Base-by-base conservation (phyloP, 30 jellyfish, hydroid and myxozoan species). In the Clytia hemisphaerica region DNA sequence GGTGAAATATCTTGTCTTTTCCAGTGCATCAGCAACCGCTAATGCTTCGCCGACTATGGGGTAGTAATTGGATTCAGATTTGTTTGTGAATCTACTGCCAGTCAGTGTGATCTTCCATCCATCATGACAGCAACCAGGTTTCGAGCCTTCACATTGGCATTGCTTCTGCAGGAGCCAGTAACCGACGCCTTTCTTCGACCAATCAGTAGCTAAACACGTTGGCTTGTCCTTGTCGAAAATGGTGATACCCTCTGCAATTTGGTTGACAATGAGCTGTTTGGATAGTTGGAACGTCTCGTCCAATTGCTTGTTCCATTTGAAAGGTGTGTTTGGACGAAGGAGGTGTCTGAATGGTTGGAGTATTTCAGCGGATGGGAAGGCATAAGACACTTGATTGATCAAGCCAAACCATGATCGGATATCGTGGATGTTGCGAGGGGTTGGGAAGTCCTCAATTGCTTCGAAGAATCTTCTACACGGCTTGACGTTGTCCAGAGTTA, bases 381-480 rank as follows among this genome's bases (percentile, higher is more conserved):
- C 72, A 25, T 30, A 63, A 16, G 72, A 29, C 37, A 63, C 72
- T 15, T 31, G 77, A 63, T 63, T 63, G 73, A 63, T 35, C 77
- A 63, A 30, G 54, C 77, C 77, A 37, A 63, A 63, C 77, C 77
- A 63, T 14, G 77, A 63, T 37, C 77, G 6, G 72, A 35, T 37
- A 30, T 35, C 77, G 29, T 32, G 72, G 72, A 63, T 63, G 27
- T 63, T 35, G 54, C 66, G 54, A 16, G 77, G 72, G 7, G 72
- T 63, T 6, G 72, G 77, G 72, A 63, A 63, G 32, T 63, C 72
- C 25, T 63, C 77, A 37, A 63, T 63, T 32, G 77, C 72, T 12
- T 32, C 72, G 18, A 63, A 37, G 73, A 63, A 16, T 32, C 53
- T 32, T 7, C 33, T 24, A 35, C 66, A 16, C 10, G 77, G 77